Evolutionary conservation across 2,113 vertebrate species (phyloP), one percentile per base, ranked within the genome.

Genomic region (Copsychus sechellarum): DNA sequence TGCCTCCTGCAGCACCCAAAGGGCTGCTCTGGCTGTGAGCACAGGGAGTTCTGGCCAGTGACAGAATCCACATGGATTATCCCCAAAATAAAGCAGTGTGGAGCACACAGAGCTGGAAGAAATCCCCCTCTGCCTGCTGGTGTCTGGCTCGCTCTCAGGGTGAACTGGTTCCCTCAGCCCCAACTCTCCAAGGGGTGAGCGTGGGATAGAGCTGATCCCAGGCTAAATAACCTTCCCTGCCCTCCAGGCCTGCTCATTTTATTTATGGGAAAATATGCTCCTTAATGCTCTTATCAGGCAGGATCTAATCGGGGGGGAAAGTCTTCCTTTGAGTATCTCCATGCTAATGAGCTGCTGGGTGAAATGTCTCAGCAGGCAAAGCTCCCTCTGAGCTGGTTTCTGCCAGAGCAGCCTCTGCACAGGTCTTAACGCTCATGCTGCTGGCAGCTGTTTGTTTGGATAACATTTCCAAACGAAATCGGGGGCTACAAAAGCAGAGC

Each of bases 351-450:
- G 80, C 78, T 89, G 95, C 81, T 72, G 76, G 71, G 92, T 1
- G 22, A 91, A 95, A 50, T 62, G 93, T 96, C 94, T 56, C 74
- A 94, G 93, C 96, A 97, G 74, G 93, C 91, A 95, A 8, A 95
- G 72, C 74, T 81, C 86, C 61, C 83, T 78, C 86, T 4, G 77
- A 95, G 54, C 92, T 69, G 4, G 7, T 71, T 78, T 76, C 76
- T 84, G 83, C 85, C 64, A 18, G 47, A 90, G 90, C 80, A 77
- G 90, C 91, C 80, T 77, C 90, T 64, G 81, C 87, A 45, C 93
- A 69, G 94, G 60, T 76, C 87, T 79, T 69, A 90, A 88, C 11
- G 70, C 60, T 96, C 82, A 40, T 80, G 64, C 87, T 43, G 51
- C 72, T 65, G 94, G 90, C 92, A 85, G 90, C 91, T 93, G 64